Evolutionary conservation across 2,888 invertebrate species (phyloP).

Genomic region (Drosophila atroscutellata): DNA sequence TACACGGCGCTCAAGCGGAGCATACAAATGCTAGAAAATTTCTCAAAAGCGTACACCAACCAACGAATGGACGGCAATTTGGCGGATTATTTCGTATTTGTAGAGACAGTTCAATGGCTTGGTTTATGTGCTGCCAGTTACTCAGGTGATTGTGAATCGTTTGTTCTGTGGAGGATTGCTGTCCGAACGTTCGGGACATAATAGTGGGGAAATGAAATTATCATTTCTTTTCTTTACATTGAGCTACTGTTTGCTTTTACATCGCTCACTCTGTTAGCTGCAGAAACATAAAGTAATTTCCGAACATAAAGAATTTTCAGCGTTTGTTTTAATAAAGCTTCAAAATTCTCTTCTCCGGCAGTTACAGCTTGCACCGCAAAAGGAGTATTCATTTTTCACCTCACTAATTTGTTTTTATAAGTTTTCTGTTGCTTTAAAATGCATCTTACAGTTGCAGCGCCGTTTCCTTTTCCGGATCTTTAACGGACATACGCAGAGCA

Average conservation of each 20-base stretch:
- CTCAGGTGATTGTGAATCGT: constrained; percentile 58
- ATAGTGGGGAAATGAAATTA: constrained; percentile 39
- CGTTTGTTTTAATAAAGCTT: constrained; percentile 22
- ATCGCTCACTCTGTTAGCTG: not conserved
- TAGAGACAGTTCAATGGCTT: constrained; percentile 55
- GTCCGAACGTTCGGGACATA: constrained; percentile 21
- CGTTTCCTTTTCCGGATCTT: not conserved
- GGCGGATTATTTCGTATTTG: constrained; percentile 34
- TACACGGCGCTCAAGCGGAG: constrained; percentile 41
- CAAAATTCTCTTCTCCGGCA: constrained; percentile 17
- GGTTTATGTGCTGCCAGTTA: constrained; percentile 37
- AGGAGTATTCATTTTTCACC: constrained; percentile 28
- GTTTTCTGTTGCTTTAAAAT: constrained; percentile 18
- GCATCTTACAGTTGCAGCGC: constrained; percentile 3
- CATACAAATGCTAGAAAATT: constrained; percentile 60
- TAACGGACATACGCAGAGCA: constrained; percentile 4
- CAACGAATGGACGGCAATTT: constrained; percentile 50
- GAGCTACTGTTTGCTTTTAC: constrained; percentile 5
- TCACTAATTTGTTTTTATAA: not conserved
- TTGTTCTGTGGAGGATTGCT: constrained; percentile 41
- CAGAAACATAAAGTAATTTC: constrained; percentile 34
- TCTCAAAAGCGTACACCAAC: constrained; percentile 34
- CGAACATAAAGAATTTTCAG: not conserved
- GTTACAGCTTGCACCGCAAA: constrained; percentile 14
- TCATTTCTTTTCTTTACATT: constrained; percentile 34